Evolutionary conservation across 2,888 invertebrate genomes (phyloP), one percentile per base, ranked within the genome.

Genomic region (Tinea semifulvella): DNA sequence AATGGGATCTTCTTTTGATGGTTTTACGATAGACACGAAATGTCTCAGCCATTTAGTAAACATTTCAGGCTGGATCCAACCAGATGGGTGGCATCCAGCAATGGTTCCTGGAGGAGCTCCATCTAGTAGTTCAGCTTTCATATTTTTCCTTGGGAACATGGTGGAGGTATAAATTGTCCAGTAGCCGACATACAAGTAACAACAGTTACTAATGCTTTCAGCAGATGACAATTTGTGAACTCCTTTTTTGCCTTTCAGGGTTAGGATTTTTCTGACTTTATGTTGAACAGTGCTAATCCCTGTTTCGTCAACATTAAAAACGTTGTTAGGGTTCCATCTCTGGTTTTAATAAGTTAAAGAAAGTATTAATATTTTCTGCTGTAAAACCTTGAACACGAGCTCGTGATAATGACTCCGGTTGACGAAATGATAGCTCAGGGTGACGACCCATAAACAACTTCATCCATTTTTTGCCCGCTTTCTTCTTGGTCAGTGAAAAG

Each of bases 101-200:
- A 42, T 49, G 46, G 50, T 49, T 49, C 45, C 50, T 48, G 49
- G 47, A 46, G 46, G 46, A 40, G 46, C 49, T 45, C 49, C 44
- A 28, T 47, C 44, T 39, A 28, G 27, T 42, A 63, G 51, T 25
- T 55, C 51, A 28, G 6, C 35, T 36, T 48, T 56, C 54, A 59
- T 61, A 53, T 57, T 57, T 48, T 56, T 54, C 18, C 52, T 26
- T 4, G 52, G 53, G 26, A 52, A 55, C 39, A 56, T 52, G 36
- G 54, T 50, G 4, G 53, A 50, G 13, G 53, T 31, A 31, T n/a
- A 31, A 31, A 31, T 2, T 11, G 11, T 2, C 31, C 31, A 46
- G 52, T 47, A 18, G 53, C 52, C 27, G 50, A 54, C 54, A 53
- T 55, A 38, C 47, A 45, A 36, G 51, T 46, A 20, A 55, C 52